phyloP scores from a whole-genome alignment of 2,888 invertebrate genomes.

The Laothoe populi region DNA sequence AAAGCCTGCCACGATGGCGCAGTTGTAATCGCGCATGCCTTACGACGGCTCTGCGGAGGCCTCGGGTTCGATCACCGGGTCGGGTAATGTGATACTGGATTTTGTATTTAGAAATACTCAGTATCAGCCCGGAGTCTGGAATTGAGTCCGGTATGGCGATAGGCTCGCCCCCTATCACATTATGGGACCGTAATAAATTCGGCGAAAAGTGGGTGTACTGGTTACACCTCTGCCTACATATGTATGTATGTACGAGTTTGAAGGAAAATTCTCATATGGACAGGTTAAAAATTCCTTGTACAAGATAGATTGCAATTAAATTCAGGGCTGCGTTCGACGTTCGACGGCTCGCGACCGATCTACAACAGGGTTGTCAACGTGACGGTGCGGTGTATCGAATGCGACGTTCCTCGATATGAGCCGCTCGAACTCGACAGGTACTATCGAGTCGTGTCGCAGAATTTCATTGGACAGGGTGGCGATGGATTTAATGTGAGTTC shows the following conservation, averaged over 20 bases:
- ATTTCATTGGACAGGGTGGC: slow-evolving; percentile 87
- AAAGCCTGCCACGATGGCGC: too few species aligned
- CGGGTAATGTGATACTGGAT: too few species aligned
- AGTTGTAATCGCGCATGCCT: too few species aligned
- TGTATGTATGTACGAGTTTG: slow-evolving; percentile 3
- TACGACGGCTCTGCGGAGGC: too few species aligned
- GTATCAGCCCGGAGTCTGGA: too few species aligned
- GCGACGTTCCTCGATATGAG: slow-evolving; percentile 86
- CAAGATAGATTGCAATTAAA: slow-evolving; percentile 28
- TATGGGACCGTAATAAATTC: too few species aligned
- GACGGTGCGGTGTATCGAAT: slow-evolving; percentile 86
- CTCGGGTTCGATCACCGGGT: too few species aligned
- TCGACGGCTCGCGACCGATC: slow-evolving; percentile 83
- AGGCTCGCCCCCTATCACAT: too few species aligned
- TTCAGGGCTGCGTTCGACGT: slow-evolving; percentile 76
- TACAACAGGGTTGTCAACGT: slow-evolving; percentile 85
- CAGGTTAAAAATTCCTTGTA: slow-evolving; percentile 25
- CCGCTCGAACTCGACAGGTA: slow-evolving; percentile 80
- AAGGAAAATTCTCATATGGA: not conserved
- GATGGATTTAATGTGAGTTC: slow-evolving; percentile 86
- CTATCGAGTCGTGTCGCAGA: slow-evolving; percentile 86
- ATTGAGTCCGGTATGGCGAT: too few species aligned
- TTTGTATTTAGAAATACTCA: too few species aligned
- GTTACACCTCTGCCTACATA: too few species aligned
- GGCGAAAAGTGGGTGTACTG: too few species aligned